phyloP scores from a whole-genome alignment of 2,113 vertebrate species.

The Malurus melanocephalus region DNA sequence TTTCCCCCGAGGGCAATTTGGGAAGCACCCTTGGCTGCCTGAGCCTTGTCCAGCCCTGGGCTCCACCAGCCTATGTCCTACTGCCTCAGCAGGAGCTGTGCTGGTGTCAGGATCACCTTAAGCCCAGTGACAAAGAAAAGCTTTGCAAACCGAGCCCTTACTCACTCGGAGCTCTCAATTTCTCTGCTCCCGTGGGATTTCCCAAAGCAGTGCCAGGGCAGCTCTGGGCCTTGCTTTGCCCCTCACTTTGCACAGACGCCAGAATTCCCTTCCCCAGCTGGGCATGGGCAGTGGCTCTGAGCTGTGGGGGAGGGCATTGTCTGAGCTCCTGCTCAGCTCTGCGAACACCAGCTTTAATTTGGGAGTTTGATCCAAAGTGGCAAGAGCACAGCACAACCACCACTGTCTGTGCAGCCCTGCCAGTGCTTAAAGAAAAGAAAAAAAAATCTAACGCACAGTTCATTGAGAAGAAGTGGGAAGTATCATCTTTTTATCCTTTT shows the following conservation, averaged over 20 bases:
- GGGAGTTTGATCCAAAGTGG: neutral
- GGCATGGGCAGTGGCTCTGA: neutral
- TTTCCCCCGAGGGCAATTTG: neutral
- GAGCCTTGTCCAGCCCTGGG: neutral
- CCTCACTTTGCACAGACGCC: fast-evolving
- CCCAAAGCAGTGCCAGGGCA: neutral
- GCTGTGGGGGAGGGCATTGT: neutral
- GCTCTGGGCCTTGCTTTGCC: neutral
- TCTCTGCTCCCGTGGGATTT: neutral
- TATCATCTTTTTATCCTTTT: neutral
- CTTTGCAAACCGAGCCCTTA: neutral
- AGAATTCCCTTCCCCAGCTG: neutral
- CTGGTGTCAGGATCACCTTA: neutral
- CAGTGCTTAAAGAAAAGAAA: neutral
- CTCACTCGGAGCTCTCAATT: neutral
- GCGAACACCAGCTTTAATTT: neutral
- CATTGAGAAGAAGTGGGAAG: neutral
- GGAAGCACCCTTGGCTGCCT: neutral
- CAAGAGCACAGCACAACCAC: neutral
- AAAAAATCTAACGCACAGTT: neutral
- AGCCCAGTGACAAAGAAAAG: neutral
- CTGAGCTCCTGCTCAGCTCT: neutral
- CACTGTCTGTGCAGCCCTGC: neutral
- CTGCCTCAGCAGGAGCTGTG: neutral
- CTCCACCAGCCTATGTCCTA: neutral